Evolutionary conservation across 2,113 vertebrate species (phyloP), one percentile per base, ranked within the genome.

Genomic region (Prunella himalayana): DNA sequence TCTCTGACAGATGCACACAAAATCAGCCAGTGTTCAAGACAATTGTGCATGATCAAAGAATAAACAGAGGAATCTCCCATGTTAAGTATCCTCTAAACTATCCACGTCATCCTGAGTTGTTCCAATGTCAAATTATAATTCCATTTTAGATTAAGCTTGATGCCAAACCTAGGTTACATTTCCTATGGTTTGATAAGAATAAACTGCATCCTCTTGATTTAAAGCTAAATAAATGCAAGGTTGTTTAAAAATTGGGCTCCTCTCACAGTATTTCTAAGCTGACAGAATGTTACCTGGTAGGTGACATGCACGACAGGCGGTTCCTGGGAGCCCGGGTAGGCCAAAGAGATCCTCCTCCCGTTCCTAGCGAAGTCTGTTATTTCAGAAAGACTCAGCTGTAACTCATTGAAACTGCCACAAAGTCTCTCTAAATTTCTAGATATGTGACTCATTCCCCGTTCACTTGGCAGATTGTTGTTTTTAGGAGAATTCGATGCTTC

Each of bases 321-420:
- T 25, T 99, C 98, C 65, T 95, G 96, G 31, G 97, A 98, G 44
- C 94, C 96, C 1, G 99, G 99, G 72, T 99, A 99, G 33, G 89
- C 91, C 37, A 93, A 96, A 56, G 59, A 93, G 7, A 95, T 70
- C 96, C 98, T 99, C 95, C 97, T 99, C 49, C 98, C 99, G 2
- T 99, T 99, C 91, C 98, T 98, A 20, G 98, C 78, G 0, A 97
- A 97, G 87, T 99, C 98, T 2, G 91, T 97, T 86, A 99, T 98
- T 94, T 99, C 98, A 1, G 97, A 95, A 90, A 99, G 96, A 91
- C 98, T 98, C 96, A 98, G 97, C 83, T 99, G 98, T 41, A 99
- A 95, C 9, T 99, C 98, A 42, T 94, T 96, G 60, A 99, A 99
- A 64, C 98, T 98, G 25, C 96, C 93, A 42, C 98, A 99, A n/a